These are phyloP conservation scores for Leucoraja ocellata DNA, from an alignment of 2,797 vertebrate species.

Conservation along the genomic window DNA sequence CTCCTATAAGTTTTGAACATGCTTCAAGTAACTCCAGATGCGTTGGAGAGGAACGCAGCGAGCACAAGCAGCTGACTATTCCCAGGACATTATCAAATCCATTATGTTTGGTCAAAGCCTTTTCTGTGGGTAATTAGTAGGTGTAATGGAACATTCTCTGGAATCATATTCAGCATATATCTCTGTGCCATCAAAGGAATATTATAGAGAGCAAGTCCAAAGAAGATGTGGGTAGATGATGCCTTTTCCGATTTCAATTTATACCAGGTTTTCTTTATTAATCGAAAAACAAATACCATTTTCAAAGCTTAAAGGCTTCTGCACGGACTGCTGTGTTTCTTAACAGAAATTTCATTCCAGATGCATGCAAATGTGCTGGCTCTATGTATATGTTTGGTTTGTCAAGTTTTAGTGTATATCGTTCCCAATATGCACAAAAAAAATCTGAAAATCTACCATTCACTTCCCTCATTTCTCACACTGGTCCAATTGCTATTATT, in stretches of 20 bases:
- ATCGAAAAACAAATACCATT: background rate
- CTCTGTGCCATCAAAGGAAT: background rate
- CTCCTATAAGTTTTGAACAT: too few relatives aligned
- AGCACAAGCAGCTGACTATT: too few relatives aligned
- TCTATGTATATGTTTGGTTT: background rate
- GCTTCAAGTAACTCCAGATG: too few relatives aligned
- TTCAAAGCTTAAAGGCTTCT: background rate
- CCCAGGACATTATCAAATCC: background rate
- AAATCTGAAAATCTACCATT: too few relatives aligned
- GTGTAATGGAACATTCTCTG: background rate
- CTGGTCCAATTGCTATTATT: too few relatives aligned
- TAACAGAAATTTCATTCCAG: constrained; percentile 19
- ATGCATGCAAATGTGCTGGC: background rate
- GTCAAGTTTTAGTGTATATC: background rate
- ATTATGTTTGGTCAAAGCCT: background rate
- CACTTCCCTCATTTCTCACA: too few relatives aligned
- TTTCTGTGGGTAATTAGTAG: background rate
- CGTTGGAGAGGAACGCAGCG: too few relatives aligned
- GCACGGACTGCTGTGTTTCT: background rate
- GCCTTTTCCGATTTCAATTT: background rate
- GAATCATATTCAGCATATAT: background rate
- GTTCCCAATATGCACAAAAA: too few relatives aligned
- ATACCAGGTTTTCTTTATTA: background rate
- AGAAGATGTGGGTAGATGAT: background rate
- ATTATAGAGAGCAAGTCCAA: background rate